Evolutionary conservation across 2,113 vertebrate species (phyloP).

Genomic region (Gambusia holbrooki): DNA sequence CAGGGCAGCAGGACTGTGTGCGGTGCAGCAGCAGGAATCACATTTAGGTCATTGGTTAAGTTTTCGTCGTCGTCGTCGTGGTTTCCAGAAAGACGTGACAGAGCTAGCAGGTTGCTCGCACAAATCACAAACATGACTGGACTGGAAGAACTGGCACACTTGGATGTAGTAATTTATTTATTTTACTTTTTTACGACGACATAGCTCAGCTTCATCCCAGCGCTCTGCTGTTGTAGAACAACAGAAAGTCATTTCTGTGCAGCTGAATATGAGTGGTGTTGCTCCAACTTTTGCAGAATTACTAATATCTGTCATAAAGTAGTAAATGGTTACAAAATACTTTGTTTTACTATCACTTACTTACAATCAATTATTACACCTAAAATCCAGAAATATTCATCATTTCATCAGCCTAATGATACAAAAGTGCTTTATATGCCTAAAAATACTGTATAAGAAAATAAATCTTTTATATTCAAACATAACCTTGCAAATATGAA

Average conservation of each 20-base stretch:
- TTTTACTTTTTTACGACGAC: slow-evolving; percentile 1
- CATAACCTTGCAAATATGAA: slow-evolving; percentile 1
- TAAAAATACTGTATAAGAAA: slow-evolving; percentile 30
- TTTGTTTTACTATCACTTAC: background rate
- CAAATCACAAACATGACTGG: slow-evolving; percentile 15
- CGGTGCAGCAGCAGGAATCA: slow-evolving; percentile 11
- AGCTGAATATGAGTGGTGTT: background rate
- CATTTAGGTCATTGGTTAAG: slow-evolving; percentile 38
- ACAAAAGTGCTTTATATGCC: background rate
- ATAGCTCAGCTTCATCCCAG: background rate
- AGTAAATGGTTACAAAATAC: background rate
- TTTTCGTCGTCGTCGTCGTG: slow-evolving; percentile 16
- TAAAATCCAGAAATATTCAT: background rate
- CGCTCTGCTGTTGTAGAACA: slow-evolving; percentile 1
- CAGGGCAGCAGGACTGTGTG: slow-evolving; percentile 31
- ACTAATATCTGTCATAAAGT: background rate
- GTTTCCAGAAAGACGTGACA: slow-evolving; percentile 3
- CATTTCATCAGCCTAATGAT: background rate
- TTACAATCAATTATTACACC: background rate
- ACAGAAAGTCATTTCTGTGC: background rate
- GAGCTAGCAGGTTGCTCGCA: slow-evolving; percentile 12
- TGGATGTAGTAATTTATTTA: slow-evolving; percentile 12
- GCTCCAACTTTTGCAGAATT: slow-evolving; percentile 3
- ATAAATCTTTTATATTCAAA: slow-evolving; percentile 2
- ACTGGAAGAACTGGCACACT: slow-evolving; percentile 34